Percentiles rank a stretch among this genome's conserved stretches.
phyloP scores from a whole-genome alignment of 2,888 invertebrate species.

The Rhingia rostrata region DNA sequence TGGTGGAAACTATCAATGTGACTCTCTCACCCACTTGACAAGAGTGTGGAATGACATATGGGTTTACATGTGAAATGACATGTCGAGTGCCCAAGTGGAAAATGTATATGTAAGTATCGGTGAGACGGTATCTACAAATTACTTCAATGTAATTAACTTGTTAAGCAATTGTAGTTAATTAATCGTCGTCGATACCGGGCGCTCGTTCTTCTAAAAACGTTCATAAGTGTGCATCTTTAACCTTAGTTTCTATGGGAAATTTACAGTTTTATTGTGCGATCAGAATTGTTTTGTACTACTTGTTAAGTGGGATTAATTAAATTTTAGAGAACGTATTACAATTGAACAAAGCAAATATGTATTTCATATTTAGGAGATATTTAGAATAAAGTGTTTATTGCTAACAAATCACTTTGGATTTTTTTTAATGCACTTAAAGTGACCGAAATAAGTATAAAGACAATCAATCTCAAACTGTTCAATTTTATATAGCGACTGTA shows the following conservation, averaged over 20 bases:
- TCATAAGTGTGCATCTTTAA: constrained; percentile 56
- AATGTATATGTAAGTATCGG: not conserved
- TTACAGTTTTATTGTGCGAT: constrained; percentile 16
- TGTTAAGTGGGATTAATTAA: not conserved
- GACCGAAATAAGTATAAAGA: too few species aligned
- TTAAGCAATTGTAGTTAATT: constrained; percentile 67
- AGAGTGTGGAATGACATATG: constrained; percentile 24
- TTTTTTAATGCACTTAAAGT: too few species aligned
- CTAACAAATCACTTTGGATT: too few species aligned
- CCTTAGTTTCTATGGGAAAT: constrained; percentile 53
- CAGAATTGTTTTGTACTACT: not conserved
- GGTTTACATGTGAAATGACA: not conserved
- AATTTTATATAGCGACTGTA: too few species aligned
- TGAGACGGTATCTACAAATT: not conserved
- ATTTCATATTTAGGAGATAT: too few species aligned
- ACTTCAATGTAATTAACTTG: constrained; percentile 60
- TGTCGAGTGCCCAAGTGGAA: not conserved
- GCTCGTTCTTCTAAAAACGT: constrained; percentile 5
- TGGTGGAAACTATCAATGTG: constrained; percentile 24
- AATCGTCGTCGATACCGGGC: constrained; percentile 33
- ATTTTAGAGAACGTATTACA: not conserved
- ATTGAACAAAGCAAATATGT: too few species aligned
- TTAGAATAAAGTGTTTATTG: too few species aligned
- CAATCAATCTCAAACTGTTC: too few species aligned
- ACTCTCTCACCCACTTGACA: constrained; percentile 7